phyloP scores from a whole-genome alignment of 1,140 invertebrate genomes.

The Microplitis demolitor region DNA sequence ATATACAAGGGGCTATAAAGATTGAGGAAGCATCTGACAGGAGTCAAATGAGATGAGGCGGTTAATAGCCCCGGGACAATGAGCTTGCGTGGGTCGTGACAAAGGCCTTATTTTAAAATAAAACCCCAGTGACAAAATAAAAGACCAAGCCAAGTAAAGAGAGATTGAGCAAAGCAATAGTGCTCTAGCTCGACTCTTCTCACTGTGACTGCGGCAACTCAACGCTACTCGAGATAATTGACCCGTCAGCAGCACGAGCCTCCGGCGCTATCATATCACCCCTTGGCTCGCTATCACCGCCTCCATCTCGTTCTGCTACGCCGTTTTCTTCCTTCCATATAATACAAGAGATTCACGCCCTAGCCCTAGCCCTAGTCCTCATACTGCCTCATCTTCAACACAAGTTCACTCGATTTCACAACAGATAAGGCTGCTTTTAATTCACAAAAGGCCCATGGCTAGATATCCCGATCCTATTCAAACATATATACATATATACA shows the following conservation, averaged over 20 bases:
- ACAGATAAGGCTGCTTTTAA: too few species aligned
- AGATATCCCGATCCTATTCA: too few species aligned
- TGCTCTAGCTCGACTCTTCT: neutral
- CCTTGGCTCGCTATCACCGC: neutral
- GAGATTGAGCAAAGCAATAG: neutral
- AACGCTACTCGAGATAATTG: slow-evolving; percentile 51
- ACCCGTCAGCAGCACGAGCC: slow-evolving; percentile 54
- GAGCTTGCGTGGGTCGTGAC: slow-evolving; percentile 40
- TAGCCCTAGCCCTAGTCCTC: too few species aligned
- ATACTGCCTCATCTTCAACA: too few species aligned
- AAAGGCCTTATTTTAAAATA: too few species aligned
- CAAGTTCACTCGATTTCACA: too few species aligned
- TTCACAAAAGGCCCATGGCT: too few species aligned
- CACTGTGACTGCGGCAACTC: slow-evolving; percentile 43
- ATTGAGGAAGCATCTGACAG: slow-evolving; percentile 34
- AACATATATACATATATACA: too few species aligned
- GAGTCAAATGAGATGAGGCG: slow-evolving; percentile 45
- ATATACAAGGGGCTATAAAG: neutral
- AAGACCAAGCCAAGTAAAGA: too few species aligned
- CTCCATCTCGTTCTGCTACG: neutral
- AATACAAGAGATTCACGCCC: neutral
- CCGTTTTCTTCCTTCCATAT: neutral
- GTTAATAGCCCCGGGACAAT: slow-evolving; percentile 48
- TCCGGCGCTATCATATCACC: slow-evolving; percentile 47
- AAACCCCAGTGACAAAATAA: too few species aligned